Evolutionary conservation across 2,113 vertebrate species (phyloP), one percentile per base, ranked within the genome.

Genomic region (Bufo bufo): DNA sequence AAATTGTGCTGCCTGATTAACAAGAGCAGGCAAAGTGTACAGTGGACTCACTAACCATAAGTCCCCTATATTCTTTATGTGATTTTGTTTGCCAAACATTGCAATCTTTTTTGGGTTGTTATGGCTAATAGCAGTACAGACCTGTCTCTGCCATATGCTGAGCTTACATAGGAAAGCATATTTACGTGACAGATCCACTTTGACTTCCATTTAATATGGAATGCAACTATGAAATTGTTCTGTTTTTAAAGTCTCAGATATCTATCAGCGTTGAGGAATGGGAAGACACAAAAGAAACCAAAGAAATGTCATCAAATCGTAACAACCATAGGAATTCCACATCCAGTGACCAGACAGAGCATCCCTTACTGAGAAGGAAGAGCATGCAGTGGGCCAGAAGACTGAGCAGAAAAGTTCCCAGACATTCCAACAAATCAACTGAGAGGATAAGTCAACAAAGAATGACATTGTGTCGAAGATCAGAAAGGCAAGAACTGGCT

Each of bases 301-400:
- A 93, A 52, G 96, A 97, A 0, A 96, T 95, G 75, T 88, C 93
- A 2, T 93, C 94, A 16, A 93, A 93, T 9, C 93, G 94, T 0
- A 91, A 91, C 4, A 93, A 92, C 71, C 95, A 95, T 85, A 94
- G 94, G 3, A 96, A 96, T 91, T 97, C 95, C 0, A 96, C 95
- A 0, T 95, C 93, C 77, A 97, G 95, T 0, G 96, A 97, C 87
- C 97, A 95, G 84, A 94, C 95, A 0, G 97, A 99, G 12, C 95
- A 96, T 47, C 97, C 96, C 0, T 89, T 97, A 90, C 91, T 96
- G 79, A 92, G 98, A 47, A 94, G 96, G 88, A 99, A 99, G 92
- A 98, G 97, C 92, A 96, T 97, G 97, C 96, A 98, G 90, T 99
- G 97, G 98, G 97, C 97, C 0, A 95, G 96, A 1, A 95, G 97